Evolutionary conservation across 2,797 vertebrate species (phyloP), one percentile per base, ranked within the genome.

Genomic region (Phylloscopus collybita): DNA sequence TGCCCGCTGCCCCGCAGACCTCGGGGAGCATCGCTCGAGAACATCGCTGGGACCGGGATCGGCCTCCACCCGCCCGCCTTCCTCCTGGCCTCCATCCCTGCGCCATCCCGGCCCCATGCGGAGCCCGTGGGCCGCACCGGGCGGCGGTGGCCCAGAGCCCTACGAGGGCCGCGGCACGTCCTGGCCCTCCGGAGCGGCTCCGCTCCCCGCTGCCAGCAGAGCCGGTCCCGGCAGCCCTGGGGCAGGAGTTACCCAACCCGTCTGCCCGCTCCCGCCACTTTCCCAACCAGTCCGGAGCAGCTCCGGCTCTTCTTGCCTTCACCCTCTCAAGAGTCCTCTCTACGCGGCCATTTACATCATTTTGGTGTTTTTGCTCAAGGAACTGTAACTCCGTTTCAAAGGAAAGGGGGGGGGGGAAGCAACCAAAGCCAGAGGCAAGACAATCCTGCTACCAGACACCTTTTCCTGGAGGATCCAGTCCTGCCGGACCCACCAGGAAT

Each of bases 241-340:
- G 95, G 92, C 93, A 10, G 84, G 83, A 66, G 67, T 86, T 83
- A 70, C 95, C 90, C 92, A 95, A 92, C 93, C 85, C 66, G 93
- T 91, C 89, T n/a, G 93, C 93, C 92, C 4, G 70, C 93, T 92
- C 92, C 91, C 57, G n/a, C 20, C n/a, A 32, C 93, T 83, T 80
- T 95, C 95, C 92, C 90, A 79, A 92, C 90, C 88, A 34, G 81
- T 51, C 64, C 81, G 0, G 40, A 60, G 93, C 85, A 25, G 92
- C 75, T 45, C 59, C 1, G 6, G 11, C 75, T 40, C 85, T 9
- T 23, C 76, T 21, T 11, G 13, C 56, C 72, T 54, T 81, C 16
- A 1, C 90, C 60, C 38, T 61, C 27, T 11, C 61, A 2, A 7
- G 5, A 42, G n/a, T 38, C 62, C 79, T 64, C 29, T 44, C 90